Conservation (phyloP, 1,140 invertebrate genomes). For the Caerostris darwini region DNA sequence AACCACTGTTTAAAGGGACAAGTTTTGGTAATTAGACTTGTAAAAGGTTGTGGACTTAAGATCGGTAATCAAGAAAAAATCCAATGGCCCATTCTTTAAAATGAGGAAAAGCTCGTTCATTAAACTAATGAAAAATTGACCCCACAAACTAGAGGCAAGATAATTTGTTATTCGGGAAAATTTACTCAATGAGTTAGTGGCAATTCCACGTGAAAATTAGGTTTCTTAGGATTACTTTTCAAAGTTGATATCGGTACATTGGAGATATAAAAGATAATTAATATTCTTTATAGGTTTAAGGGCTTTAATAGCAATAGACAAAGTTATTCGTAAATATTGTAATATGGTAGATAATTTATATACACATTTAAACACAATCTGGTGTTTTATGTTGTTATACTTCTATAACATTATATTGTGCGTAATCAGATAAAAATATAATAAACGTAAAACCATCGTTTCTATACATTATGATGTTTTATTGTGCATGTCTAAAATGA, state of each 20-base stretch:
- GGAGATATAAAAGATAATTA: neutral
- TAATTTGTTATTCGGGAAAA: neutral
- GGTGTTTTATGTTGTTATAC: no score
- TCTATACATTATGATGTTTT: no score
- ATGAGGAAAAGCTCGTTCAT: neutral
- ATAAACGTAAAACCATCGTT: no score
- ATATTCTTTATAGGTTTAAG: neutral
- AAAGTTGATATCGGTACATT: neutral
- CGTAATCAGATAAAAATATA: no score
- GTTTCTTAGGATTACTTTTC: neutral
- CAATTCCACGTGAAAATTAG: neutral
- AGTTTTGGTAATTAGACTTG: constrained; percentile 9
- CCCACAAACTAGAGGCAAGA: neutral
- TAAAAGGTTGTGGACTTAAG: neutral
- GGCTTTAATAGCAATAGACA: no score
- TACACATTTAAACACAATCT: no score
- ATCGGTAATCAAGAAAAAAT: neutral
- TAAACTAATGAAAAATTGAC: constrained; percentile 22
- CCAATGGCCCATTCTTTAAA: neutral
- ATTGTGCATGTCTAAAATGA: no score
- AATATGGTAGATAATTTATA: no score
- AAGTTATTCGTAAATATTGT: no score
- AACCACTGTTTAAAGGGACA: neutral
- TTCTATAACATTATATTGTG: no score
- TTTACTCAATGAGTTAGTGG: neutral